Percentiles rank a stretch among this genome's conserved stretches.
Evolutionary conservation across 2,888 invertebrate species (phyloP).

Genomic region (Trissonchulus sp.): DNA sequence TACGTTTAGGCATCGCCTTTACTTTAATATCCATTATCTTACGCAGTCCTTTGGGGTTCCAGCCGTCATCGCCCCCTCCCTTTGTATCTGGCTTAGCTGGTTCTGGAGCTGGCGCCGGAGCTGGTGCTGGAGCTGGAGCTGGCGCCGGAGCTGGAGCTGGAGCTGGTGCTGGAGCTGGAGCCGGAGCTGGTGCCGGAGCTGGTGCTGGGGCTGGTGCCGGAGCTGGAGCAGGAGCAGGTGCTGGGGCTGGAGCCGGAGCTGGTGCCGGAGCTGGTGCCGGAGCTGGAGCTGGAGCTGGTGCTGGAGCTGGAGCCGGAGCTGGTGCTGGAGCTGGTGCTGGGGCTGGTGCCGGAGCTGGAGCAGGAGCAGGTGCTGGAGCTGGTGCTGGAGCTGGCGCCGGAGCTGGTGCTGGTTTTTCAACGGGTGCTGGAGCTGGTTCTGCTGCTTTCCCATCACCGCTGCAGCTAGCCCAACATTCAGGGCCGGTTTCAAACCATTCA

Average conservation of each 20-base stretch:
- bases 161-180: conserved; percentile 4
- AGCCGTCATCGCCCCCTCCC: background rate
- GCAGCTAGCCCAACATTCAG: conserved; percentile 1
- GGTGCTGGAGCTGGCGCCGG: background rate
- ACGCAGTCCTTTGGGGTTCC: background rate
- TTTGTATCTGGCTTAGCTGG: too few relatives aligned
- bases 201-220: background rate
- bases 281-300: background rate
- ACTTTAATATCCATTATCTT: too few relatives aligned
- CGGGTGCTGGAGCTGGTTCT: background rate
- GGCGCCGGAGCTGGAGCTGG: background rate
- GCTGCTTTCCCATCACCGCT: background rate
- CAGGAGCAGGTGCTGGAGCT: background rate
- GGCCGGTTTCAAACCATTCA: background rate
- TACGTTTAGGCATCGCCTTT: too few relatives aligned
- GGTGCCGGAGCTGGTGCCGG: background rate
- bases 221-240: background rate
- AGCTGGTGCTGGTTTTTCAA: background rate
- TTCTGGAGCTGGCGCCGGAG: background rate
- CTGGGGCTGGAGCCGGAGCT: background rate
- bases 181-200: background rate
- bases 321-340: background rate
- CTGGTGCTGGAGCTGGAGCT: background rate
- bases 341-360: background rate
- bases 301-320: conserved; percentile 8